Evolutionary conservation across 1,140 invertebrate genomes (phyloP), one percentile per base, ranked within the genome.

Genomic region (Scylla paramamosain): DNA sequence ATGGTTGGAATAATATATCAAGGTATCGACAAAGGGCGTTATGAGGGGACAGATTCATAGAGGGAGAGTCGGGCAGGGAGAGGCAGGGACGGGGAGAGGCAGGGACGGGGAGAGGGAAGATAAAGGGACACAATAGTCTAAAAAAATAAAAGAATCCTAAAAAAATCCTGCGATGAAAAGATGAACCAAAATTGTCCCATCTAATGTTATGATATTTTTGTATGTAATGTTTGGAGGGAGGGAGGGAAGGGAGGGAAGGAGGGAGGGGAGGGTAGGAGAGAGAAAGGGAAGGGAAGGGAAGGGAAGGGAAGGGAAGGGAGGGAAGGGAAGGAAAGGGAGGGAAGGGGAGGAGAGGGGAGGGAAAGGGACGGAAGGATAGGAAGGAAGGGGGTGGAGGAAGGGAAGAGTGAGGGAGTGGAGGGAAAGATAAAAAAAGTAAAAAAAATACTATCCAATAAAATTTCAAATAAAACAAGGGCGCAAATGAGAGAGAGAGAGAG

Each of bases 21-120:
- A 25, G 25, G 88, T 90, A 90, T 90, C 45, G 48, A 90, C 48
- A 90, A 90, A 52, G 88, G 88, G 20, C n/a, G 45, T 90, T 90
- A 90, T 90, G 45, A 90, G 39, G 88, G 48, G n/a, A 52, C 88
- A 39, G 88, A 45, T 46, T 46, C 45, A 90, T 28, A 52, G 87
- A 45, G 87, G 87, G 87, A 45, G 39, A 32, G 87, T 29, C 14
- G 39, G 39, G 39, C 31, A 90, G 88, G 39, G 39, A 52, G 39
- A 16, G 88, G 45, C 0, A 52, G 4, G 45, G n/a, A 20, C 16
- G 46, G 25, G 88, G 45, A 46, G n/a, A 28, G 88, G 45, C 25
- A 48, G 45, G 10, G 88, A 10, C n/a, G 12, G 48, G 45, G 45
- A 20, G 48, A 28, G 29, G 88, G 88, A 12, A 90, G 45, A 45